Percentiles rank a stretch among this genome's conserved stretches.
Conservation (phyloP, 2,888 invertebrate genomes). For the Agelastica alni region DNA sequence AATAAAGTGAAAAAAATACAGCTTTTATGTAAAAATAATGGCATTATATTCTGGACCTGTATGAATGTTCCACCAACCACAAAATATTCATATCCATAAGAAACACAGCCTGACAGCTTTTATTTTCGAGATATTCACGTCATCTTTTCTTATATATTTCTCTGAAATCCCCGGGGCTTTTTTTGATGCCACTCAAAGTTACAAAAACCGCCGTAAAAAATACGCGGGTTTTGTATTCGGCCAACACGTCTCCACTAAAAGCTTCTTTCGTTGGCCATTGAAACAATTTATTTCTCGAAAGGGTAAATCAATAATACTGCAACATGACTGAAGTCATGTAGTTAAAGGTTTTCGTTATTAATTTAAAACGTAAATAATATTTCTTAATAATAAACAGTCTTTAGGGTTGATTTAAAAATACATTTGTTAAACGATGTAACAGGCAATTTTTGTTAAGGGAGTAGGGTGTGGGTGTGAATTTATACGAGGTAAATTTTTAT, state of each 20-base stretch:
- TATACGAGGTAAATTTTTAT: too few relatives aligned
- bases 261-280: slow-evolving; percentile 19
- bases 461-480: too few relatives aligned
- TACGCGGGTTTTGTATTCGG: slow-evolving; percentile 21
- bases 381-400: too few relatives aligned
- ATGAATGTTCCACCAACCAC: slow-evolving; percentile 5
- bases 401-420: too few relatives aligned
- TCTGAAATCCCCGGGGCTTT: slow-evolving; percentile 17
- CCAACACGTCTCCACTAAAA: slow-evolving; percentile 15
- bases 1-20: too few relatives aligned
- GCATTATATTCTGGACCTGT: background rate
- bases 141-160: slow-evolving; percentile 23
- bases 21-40: background rate
- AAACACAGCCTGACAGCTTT: slow-evolving; percentile 21
- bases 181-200: slow-evolving; percentile 22
- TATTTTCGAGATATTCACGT: slow-evolving; percentile 21
- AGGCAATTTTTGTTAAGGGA: too few relatives aligned
- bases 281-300: slow-evolving; percentile 2
- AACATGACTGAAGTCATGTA: too few relatives aligned
- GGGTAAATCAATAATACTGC: too few relatives aligned
- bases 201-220: slow-evolving; percentile 22
- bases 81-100: slow-evolving; percentile 23
- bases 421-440: too few relatives aligned
- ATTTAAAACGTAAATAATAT: too few relatives aligned
- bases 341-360: too few relatives aligned